phyloP scores from a whole-genome alignment of 37 sponge, comb jelly and placozoan species.

The Eunapius fragilis region DNA sequence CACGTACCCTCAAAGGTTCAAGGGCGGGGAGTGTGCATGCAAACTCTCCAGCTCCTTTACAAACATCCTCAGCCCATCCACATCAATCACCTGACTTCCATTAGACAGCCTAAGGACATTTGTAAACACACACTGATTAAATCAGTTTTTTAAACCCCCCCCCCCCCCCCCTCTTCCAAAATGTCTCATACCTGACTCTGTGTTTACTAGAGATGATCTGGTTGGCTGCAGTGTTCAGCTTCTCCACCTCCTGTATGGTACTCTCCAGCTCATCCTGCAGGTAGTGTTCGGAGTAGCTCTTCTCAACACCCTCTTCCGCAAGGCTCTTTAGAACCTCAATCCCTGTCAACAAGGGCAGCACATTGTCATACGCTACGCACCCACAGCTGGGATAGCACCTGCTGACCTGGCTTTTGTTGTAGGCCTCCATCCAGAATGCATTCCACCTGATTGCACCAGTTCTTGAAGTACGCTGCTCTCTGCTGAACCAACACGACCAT shows the following conservation, averaged over 20 bases:
- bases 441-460: conserved; percentile 63
- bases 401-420: conserved; percentile 40
- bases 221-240: conserved; percentile 30
- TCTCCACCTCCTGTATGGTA: conserved; percentile 61
- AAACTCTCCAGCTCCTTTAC: conserved; percentile 54
- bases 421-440: conserved; percentile 29
- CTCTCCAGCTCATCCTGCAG: conserved; percentile 30
- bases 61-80: conserved; percentile 64
- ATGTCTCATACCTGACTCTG: conserved; percentile 13
- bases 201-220: conserved; percentile 33
- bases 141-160: not conserved
- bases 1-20: conserved; percentile 57
- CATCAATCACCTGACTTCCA: conserved; percentile 29
- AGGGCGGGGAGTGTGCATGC: conserved; percentile 69
- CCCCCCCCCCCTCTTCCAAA: not conserved
- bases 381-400: not conserved
- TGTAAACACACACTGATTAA: not conserved
- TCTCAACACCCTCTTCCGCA: conserved; percentile 30
- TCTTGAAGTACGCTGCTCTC: conserved; percentile 35
- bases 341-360: conserved; percentile 9
- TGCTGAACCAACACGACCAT: conserved; percentile 27
- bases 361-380: not conserved
- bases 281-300: conserved; percentile 34
- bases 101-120: not conserved
- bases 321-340: conserved; percentile 24